Evolutionary conservation across 2,113 vertebrate genomes (phyloP), one percentile per base, ranked within the genome.

Genomic region (Alces alces): DNA sequence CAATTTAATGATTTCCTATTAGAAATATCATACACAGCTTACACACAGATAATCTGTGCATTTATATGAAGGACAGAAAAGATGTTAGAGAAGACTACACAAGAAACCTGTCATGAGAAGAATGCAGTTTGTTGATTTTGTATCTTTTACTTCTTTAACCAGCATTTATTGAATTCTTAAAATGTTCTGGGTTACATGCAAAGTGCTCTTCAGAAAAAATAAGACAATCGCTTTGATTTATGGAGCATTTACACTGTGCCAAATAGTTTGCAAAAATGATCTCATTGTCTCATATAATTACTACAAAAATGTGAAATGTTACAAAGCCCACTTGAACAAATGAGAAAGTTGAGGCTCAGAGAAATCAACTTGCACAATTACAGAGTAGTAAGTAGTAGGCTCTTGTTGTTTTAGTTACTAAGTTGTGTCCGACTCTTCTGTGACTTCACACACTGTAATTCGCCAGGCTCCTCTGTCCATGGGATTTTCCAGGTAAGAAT

Each of bases 81-180:
- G 21, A 45, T 47, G 33, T 88, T 61, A 86, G 2, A 27, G 89
- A 92, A 36, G 6, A 6, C 70, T 89, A 3, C 21, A 86, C 82
- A 70, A 21, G 19, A n/a, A 86, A 61, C 16, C 61, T n/a, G 19
- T 58, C 39, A 58, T 87, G 17, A 80, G 10, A 30, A 90, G 21
- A 94, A 86, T 80, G 6, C 5, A 50, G 28, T 45, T 89, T 92
- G 23, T 36, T 95, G 55, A 78, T 43, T 85, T 96, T 36, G 54
- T 88, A 60, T 84, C 6, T 89, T 93, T 91, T 55, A 55, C 86
- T 93, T 95, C 28, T 94, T 96, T 52, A 96, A 79, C 17, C 80
- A 93, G 70, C 23, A 83, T 36, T 86, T 93, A 83, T 11, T 93
- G 17, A 95, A 91, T 64, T 55, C 54, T 15, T 70, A 92, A 83